Conservation (phyloP, 2,113 vertebrate genomes). For the Callionymus lyra region DNA sequence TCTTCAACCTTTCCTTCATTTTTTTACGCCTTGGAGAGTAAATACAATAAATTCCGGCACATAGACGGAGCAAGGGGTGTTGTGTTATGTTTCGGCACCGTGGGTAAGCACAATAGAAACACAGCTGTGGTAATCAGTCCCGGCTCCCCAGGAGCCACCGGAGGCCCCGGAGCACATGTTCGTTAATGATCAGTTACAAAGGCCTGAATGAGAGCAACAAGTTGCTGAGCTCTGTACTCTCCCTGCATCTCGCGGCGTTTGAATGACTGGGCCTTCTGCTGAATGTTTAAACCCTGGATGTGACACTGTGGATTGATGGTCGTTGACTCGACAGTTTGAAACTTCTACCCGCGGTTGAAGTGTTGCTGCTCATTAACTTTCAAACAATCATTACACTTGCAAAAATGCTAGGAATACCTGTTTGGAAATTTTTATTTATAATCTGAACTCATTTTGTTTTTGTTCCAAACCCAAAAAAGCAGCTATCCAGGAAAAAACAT, state of each 20-base stretch:
- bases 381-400: no score
- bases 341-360: not conserved
- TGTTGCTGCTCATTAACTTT: not conserved
- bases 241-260: slow-evolving; percentile 38
- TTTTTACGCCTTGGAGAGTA: slow-evolving; percentile 32
- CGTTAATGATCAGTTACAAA: slow-evolving; percentile 63
- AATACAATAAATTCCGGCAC: slow-evolving; percentile 55
- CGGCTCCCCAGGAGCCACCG: slow-evolving; percentile 40
- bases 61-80: slow-evolving; percentile 33
- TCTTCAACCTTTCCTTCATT: slow-evolving; percentile 22
- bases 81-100: slow-evolving; percentile 46
- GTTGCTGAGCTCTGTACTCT: slow-evolving; percentile 39
- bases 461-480: no score
- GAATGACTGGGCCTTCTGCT: slow-evolving; percentile 52
- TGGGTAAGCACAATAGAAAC: slow-evolving; percentile 49
- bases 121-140: slow-evolving; percentile 56
- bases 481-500: no score
- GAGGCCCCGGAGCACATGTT: slow-evolving; percentile 56
- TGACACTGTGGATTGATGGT: slow-evolving; percentile 36
- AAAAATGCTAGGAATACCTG: no score
- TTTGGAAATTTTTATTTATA: no score
- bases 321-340: slow-evolving; percentile 39
- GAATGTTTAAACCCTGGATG: slow-evolving; percentile 45
- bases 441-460: no score
- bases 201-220: slow-evolving; percentile 41